Percentiles rank a stretch among this genome's conserved stretches.
These are phyloP conservation scores for Ophthalmolycus amberensis DNA, from an alignment of 2,113 vertebrate species.

Conservation along the genomic window DNA sequence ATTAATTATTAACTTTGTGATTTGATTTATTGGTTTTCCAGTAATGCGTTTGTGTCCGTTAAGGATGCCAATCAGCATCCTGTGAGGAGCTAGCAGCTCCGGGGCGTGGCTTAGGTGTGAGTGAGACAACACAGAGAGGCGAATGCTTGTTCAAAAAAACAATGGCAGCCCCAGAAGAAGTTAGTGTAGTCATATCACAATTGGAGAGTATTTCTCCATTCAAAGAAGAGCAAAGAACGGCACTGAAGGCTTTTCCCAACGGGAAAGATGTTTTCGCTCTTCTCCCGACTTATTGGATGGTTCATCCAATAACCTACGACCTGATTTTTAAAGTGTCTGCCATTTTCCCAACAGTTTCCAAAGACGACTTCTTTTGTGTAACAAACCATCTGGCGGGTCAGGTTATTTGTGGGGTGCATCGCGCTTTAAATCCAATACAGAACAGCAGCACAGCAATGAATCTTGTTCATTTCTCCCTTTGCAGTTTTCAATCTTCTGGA, in stretches of 20 bases:
- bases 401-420: not conserved
- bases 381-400: not conserved
- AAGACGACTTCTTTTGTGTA: not conserved
- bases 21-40: not conserved
- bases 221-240: not conserved
- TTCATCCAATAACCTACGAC: not conserved
- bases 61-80: not conserved
- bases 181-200: not conserved
- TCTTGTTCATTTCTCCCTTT: not conserved
- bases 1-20: not conserved
- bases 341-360: not conserved
- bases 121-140: not conserved
- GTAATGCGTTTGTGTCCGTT: not conserved
- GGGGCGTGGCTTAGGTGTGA: not conserved
- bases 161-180: too few relatives aligned
- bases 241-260: not conserved
- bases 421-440: not conserved
- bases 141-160: not conserved
- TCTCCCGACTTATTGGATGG: not conserved
- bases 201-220: not conserved
- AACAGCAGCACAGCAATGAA: not conserved
- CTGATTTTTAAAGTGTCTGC: not conserved
- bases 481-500: not conserved
- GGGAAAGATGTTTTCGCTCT: not conserved
- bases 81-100: not conserved